Evolutionary conservation across 37 sponge, comb jelly and placozoan genomes (phyloP).

Genomic region (Haliclona indistincta): DNA sequence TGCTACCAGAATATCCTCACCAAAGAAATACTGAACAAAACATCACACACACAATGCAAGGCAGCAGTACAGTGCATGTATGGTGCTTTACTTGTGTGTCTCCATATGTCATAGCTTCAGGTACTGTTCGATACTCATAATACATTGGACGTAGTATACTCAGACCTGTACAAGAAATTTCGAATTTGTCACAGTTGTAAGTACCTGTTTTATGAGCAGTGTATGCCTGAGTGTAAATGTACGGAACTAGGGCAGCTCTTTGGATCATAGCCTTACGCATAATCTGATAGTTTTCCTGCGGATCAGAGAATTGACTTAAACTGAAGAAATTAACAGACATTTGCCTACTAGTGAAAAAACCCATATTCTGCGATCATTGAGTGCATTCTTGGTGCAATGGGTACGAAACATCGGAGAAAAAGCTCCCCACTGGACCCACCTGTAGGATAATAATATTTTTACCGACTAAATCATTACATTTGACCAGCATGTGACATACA

Average conservation of each 20-base stretch:
- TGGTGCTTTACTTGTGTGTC: no score
- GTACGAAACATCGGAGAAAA: slow-evolving; percentile 81
- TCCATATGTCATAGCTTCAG: slow-evolving; percentile 53
- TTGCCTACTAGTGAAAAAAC: slow-evolving; percentile 58
- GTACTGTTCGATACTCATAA: slow-evolving; percentile 66
- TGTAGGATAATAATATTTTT: not conserved
- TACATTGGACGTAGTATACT: slow-evolving; percentile 71
- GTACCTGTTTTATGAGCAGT: slow-evolving; percentile 66
- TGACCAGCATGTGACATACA: not conserved
- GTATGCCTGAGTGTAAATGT: slow-evolving; percentile 67
- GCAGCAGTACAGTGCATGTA: no score
- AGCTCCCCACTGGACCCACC: slow-evolving; percentile 84
- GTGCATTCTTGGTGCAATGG: slow-evolving; percentile 67
- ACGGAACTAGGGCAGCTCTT: slow-evolving; percentile 62
- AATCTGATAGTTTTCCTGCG: slow-evolving; percentile 55
- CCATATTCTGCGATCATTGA: slow-evolving; percentile 61
- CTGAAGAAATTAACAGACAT: not conserved
- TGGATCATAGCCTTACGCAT: slow-evolving; percentile 47
- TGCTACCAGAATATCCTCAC: no score
- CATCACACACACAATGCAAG: no score
- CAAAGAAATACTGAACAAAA: no score
- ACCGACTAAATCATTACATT: not conserved
- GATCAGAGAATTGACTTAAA: not conserved
- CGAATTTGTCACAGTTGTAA: no score
- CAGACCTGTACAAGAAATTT: no score